phyloP scores from a whole-genome alignment of 2,888 invertebrate species.

The Clepsis dumicolana region DNA sequence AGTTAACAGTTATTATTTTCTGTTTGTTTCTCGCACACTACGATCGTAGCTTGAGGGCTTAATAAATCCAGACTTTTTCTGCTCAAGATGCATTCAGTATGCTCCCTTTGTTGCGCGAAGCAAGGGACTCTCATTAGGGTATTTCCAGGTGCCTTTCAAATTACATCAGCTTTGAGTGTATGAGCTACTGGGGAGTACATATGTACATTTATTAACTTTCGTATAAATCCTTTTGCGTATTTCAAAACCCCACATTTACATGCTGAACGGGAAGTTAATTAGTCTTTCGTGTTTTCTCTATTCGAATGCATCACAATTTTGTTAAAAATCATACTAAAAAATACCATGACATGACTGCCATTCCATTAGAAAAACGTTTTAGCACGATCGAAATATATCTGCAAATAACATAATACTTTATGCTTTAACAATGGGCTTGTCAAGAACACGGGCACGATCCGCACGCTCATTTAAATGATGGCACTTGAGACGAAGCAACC shows the following conservation, averaged over 20 bases:
- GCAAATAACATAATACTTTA: slow-evolving; percentile 32
- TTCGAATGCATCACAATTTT: neutral
- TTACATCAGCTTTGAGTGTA: slow-evolving; percentile 71
- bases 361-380: neutral
- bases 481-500: slow-evolving; percentile 67
- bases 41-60: slow-evolving; percentile 60
- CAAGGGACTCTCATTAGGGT: slow-evolving; percentile 79
- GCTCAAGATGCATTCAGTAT: slow-evolving; percentile 74
- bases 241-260: neutral
- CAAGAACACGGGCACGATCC: slow-evolving; percentile 57
- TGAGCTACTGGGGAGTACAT: slow-evolving; percentile 59
- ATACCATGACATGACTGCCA: too few relatives aligned
- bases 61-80: slow-evolving; percentile 70
- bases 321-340: neutral
- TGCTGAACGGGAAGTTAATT: neutral
- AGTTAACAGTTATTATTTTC: slow-evolving; percentile 15
- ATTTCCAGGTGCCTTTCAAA: slow-evolving; percentile 74
- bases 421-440: slow-evolving; percentile 59
- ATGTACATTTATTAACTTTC: slow-evolving; percentile 51
- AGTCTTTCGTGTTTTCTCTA: neutral
- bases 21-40: slow-evolving; percentile 62
- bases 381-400: neutral
- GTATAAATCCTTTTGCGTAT: slow-evolving; percentile 10
- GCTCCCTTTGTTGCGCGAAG: slow-evolving; percentile 71
- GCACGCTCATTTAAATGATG: slow-evolving; percentile 68